Conservation (phyloP, 2,113 vertebrate genomes). For the mouse (Mus musculus) region GRCm39 chr10:6387501-6388000, state of each 20-base stretch:
- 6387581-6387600: background rate
- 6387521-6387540: background rate
- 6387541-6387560: background rate
- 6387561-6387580: background rate
- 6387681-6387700: background rate
- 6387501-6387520: background rate
- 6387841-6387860: background rate
- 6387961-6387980: background rate
- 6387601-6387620: background rate
- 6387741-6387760: background rate
- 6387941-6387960: background rate
- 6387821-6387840: background rate
- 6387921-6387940: background rate
- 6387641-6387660: constrained; percentile 1
- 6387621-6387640: background rate
- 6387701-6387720: background rate
- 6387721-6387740: background rate
- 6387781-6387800: background rate
- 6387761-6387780: background rate
- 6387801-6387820: background rate
- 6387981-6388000: background rate
- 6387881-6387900: background rate
- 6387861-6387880: background rate
- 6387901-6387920: background rate
- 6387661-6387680: background rate